Evolutionary conservation across 2,888 invertebrate genomes (phyloP), one percentile per base, ranked within the genome.

Genomic region (Heliconius erato): DNA sequence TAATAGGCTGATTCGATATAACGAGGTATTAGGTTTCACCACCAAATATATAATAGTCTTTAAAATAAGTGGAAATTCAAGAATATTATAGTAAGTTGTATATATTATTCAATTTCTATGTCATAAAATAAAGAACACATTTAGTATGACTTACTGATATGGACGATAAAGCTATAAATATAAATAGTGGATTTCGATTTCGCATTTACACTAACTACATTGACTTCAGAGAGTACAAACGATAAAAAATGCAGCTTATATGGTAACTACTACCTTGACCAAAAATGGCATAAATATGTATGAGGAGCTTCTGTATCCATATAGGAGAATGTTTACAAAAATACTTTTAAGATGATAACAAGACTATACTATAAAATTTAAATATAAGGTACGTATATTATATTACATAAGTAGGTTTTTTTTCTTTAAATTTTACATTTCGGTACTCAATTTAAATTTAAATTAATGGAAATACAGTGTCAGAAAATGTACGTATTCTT

Each of bases 301-400:
- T 26, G 72, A 49, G 72, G 26, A n/a, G 71, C 49, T 49, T 72
- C 49, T 72, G 72, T 72, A 72, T 26, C 9, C 19, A 28, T 72
- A 49, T 26, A 26, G 28, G 16, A 44, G 44, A 16, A 28, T 26
- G 26, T 44, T 44, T 28, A 72, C 26, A 49, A 49, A 69, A 72
- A 49, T 44, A 71, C 71, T 26, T 40, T 26, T 26, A 54, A 23
- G 23, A 54, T 23, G 54, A 54, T 54, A 54, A 2, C 6, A 6
- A 19, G 6, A 54, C 19, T 54, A 49, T 19, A 44, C 0, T 44
- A 40, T 40, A 40, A 11, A 40, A 40, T 40, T 40, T 11, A 40
- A 40, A 11, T 1, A 40, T 40, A 40, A 40, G 40, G 11, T 11
- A 40, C 40, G 40, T 40, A 40, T 40, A 11, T 11, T 40, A 40